Evolutionary conservation across 2,797 vertebrate genomes (phyloP).

Genomic region (Rhynchotus rufescens): DNA sequence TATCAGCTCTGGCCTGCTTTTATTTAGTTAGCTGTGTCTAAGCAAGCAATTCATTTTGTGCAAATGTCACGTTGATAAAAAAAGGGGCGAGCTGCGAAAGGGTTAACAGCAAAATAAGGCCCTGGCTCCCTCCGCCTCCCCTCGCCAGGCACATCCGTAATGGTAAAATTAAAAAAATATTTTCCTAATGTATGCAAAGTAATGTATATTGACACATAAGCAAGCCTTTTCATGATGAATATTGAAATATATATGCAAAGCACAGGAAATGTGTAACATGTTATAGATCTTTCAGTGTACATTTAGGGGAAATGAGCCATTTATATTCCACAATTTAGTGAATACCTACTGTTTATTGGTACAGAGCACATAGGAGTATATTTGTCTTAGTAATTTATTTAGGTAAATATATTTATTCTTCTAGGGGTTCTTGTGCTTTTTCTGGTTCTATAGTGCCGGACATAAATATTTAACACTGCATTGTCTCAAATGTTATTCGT

Average conservation of each 20-base stretch:
- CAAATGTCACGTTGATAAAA: constrained; percentile 95
- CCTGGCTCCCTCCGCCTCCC: constrained; percentile 30
- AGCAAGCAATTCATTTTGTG: constrained; percentile 99
- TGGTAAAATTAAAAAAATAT: constrained; percentile 79
- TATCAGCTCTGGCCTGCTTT: constrained; percentile 98
- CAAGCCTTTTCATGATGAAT: constrained; percentile 88
- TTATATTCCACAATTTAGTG: constrained; percentile 90
- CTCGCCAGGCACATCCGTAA: constrained; percentile 74
- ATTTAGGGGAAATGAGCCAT: constrained; percentile 89
- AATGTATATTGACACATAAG: constrained; percentile 87
- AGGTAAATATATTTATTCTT: constrained; percentile 91
- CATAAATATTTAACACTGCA: constrained; percentile 89
- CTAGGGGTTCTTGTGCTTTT: constrained; percentile 83
- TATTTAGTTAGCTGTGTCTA: constrained; percentile 99
- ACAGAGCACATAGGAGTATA: constrained; percentile 87
- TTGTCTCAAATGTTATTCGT: constrained; percentile 89
- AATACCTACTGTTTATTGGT: constrained; percentile 90
- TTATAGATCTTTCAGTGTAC: constrained; percentile 89
- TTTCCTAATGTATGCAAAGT: constrained; percentile 88
- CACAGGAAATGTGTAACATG: constrained; percentile 85
- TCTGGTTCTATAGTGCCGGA: constrained; percentile 83
- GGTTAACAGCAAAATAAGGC: constrained; percentile 91
- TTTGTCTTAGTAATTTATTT: constrained; percentile 91
- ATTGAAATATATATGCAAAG: constrained; percentile 91
- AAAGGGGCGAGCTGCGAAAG: constrained; percentile 84